Conservation (phyloP, 2,888 invertebrate genomes). For the Flexamia atlantica region DNA sequence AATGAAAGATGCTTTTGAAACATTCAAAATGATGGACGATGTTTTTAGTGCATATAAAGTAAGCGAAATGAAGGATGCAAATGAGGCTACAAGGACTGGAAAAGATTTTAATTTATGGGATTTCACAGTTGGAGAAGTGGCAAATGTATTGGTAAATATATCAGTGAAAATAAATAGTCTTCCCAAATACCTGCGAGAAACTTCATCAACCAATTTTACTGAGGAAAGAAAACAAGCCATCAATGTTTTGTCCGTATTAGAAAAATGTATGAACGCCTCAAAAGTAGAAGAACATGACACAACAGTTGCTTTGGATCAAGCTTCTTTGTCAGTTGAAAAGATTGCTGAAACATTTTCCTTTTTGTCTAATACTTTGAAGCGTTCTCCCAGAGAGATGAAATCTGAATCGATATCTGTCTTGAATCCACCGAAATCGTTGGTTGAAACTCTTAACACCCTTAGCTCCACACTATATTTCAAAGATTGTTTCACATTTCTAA, state of each 20-base stretch:
- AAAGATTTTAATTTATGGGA: conserved; percentile 7
- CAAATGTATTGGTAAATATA: neutral
- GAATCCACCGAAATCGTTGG: conserved; percentile 3
- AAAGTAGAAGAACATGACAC: neutral
- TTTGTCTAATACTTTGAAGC: conserved; percentile 17
- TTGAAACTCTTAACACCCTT: neutral
- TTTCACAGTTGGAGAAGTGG: conserved; percentile 1
- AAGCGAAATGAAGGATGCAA: neutral
- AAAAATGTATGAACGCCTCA: neutral
- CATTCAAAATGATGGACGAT: neutral
- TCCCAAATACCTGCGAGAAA: neutral
- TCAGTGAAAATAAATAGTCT: neutral
- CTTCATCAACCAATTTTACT: neutral
- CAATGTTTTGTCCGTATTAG: neutral
- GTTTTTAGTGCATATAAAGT: neutral
- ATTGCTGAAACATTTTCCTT: conserved; percentile 11
- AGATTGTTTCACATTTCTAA: conserved; percentile 2
- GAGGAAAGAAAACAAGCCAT: neutral
- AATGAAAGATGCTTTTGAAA: conserved; percentile 35
- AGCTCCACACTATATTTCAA: conserved; percentile 3
- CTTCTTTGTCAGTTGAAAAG: neutral
- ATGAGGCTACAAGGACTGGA: neutral
- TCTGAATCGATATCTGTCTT: conserved; percentile 2
- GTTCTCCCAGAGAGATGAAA: neutral
- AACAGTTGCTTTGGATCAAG: neutral